phyloP scores from a whole-genome alignment of 2,113 vertebrate genomes.

The Osmerus eperlanus region DNA sequence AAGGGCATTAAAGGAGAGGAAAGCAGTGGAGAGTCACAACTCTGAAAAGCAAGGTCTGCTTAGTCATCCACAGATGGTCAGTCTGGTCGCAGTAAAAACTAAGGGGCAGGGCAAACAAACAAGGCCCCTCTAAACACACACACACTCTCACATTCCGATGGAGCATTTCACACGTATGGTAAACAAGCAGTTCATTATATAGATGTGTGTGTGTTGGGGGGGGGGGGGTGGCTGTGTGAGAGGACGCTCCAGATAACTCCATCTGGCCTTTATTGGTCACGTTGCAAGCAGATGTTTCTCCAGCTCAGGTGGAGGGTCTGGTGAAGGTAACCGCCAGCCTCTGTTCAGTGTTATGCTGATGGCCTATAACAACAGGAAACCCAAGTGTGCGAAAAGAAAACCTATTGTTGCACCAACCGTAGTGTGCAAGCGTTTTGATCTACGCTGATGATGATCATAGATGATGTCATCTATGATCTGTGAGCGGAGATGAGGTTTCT shows the following conservation, averaged over 20 bases:
- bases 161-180: conserved; percentile 61
- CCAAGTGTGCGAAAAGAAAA: too few species aligned
- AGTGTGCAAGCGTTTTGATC: too few species aligned
- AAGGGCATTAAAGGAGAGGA: background rate
- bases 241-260: conserved; percentile 48
- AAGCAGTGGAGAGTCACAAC: conserved; percentile 11
- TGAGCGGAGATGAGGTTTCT: too few species aligned
- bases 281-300: conserved; percentile 49
- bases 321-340: background rate
- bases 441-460: too few species aligned
- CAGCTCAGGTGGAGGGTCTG: conserved; percentile 42
- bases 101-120: conserved; percentile 58
- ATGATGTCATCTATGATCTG: too few species aligned
- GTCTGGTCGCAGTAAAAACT: conserved; percentile 64
- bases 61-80: conserved; percentile 57
- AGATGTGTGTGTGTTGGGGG: background rate
- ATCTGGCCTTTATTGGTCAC: conserved; percentile 46
- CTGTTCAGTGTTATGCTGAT: background rate
- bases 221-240: conserved; percentile 9
- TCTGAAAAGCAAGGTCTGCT: conserved; percentile 48
- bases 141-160: conserved; percentile 50
- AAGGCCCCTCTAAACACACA: conserved; percentile 50
- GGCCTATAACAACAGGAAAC: background rate
- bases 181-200: conserved; percentile 59
- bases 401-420: too few species aligned